Conservation (phyloP, 2,113 vertebrate species). For the Peromyscus maniculatus region DNA sequence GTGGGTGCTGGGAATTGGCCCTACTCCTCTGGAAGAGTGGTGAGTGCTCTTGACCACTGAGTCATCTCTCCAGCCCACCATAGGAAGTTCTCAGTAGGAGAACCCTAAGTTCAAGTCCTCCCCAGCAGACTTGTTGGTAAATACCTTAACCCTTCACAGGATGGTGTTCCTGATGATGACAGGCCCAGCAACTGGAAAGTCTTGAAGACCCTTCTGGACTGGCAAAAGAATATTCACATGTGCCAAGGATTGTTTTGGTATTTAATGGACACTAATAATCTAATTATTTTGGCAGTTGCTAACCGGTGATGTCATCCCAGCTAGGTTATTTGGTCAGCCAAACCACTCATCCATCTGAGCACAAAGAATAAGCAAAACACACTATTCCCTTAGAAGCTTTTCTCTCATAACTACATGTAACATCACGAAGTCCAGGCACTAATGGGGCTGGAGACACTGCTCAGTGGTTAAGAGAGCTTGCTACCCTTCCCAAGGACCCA, state of each 20-base stretch:
- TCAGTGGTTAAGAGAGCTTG: not conserved
- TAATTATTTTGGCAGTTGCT: constrained; percentile 40
- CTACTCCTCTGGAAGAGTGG: not conserved
- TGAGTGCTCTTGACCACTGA: not conserved
- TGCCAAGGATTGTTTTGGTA: constrained; percentile 20
- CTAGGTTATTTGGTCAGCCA: not conserved
- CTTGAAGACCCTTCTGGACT: constrained; percentile 34
- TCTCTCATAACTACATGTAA: not conserved
- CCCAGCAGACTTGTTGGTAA: not conserved
- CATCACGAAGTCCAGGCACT: not conserved
- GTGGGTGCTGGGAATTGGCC: not conserved
- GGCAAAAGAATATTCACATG: not conserved
- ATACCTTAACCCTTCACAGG: not conserved
- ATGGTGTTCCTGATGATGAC: not conserved
- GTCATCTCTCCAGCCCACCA: not conserved
- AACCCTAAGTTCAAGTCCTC: not conserved
- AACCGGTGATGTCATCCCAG: not conserved
- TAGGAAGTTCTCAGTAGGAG: constrained; percentile 23
- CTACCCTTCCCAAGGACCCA: too few relatives aligned
- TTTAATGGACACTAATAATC: constrained; percentile 31
- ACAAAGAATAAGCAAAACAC: not conserved
- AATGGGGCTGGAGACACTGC: not conserved
- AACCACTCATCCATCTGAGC: not conserved
- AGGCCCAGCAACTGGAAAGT: not conserved
- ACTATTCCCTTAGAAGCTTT: not conserved